Conservation (phyloP, 1,140 invertebrate genomes). For the Sweltsa coloradensis region DNA sequence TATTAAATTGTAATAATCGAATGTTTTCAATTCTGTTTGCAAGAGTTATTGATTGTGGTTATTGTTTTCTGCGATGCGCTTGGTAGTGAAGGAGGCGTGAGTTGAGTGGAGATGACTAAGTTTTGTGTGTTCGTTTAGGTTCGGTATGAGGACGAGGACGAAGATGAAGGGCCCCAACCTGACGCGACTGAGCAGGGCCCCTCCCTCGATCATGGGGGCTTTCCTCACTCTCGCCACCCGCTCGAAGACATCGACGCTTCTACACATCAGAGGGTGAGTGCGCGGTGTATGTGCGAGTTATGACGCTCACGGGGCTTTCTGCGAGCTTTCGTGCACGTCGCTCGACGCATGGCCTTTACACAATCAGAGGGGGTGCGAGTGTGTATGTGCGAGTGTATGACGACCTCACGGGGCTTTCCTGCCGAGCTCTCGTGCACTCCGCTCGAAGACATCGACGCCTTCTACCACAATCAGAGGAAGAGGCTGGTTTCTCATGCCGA, state of each 20-base stretch:
- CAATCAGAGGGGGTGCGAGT: too few relatives aligned
- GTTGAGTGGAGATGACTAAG: too few relatives aligned
- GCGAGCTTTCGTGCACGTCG: too few relatives aligned
- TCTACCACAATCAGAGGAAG: constrained; percentile 34
- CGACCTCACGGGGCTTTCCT: constrained; percentile 81
- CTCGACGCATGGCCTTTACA: too few relatives aligned
- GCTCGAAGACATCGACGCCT: constrained; percentile 76
- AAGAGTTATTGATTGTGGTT: too few relatives aligned
- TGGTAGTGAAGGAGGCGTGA: too few relatives aligned
- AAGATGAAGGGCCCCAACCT: constrained; percentile 88
- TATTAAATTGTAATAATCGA: too few relatives aligned
- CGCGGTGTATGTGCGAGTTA: too few relatives aligned
- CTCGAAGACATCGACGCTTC: constrained; percentile 95
- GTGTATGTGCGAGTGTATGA: too few relatives aligned
- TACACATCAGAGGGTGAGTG: constrained; percentile 73
- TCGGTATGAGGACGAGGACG: constrained; percentile 90
- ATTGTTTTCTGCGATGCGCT: too few relatives aligned
- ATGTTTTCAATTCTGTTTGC: too few relatives aligned
- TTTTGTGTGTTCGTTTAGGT: constrained; percentile 47
- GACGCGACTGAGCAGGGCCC: constrained; percentile 88
- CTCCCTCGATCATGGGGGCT: constrained; percentile 75
- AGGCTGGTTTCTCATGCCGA: constrained; percentile 21
- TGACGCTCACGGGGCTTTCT: too few relatives aligned
- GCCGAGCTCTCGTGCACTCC: constrained; percentile 83
- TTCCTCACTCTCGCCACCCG: constrained; percentile 83